Conservation (phyloP, 92 coral and sea anemone genomes). For the Zoanthus gigantus region DNA sequence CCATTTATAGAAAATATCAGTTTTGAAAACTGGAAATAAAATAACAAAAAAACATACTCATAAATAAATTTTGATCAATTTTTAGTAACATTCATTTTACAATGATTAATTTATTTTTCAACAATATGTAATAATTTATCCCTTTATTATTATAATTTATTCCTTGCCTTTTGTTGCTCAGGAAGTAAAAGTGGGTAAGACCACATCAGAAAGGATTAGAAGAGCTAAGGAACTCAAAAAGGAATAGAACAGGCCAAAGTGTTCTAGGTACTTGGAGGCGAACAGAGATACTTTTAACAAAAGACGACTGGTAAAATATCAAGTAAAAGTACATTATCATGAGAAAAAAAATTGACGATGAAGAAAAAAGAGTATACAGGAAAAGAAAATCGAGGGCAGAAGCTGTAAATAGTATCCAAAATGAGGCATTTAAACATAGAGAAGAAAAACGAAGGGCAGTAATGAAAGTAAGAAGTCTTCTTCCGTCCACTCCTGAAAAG, state of each 20-base stretch:
- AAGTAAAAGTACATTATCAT: not conserved
- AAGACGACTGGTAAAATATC: not conserved
- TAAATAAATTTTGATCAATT: no score
- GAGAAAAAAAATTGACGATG: not conserved
- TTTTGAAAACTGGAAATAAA: no score
- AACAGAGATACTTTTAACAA: not conserved
- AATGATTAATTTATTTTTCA: no score
- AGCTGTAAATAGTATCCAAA: not conserved
- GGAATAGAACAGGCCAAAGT: no score
- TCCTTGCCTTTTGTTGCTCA: not conserved
- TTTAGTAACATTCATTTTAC: no score
- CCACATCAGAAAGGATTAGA: not conserved
- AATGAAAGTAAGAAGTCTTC: not conserved
- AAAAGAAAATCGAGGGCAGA: not conserved
- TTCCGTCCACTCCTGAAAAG: conserved; percentile 43
- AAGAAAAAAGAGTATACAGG: not conserved
- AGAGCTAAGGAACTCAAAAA: not conserved
- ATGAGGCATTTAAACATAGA: not conserved
- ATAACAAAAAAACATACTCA: no score
- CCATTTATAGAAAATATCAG: no score
- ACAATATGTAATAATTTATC: no score
- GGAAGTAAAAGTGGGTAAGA: not conserved
- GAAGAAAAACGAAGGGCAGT: conserved; percentile 30
- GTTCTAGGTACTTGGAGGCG: no score
- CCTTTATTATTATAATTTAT: no score